Percentiles rank a stretch among this genome's conserved stretches.
Conservation (phyloP, 2,888 invertebrate species). For the Lochmaea capreae region DNA sequence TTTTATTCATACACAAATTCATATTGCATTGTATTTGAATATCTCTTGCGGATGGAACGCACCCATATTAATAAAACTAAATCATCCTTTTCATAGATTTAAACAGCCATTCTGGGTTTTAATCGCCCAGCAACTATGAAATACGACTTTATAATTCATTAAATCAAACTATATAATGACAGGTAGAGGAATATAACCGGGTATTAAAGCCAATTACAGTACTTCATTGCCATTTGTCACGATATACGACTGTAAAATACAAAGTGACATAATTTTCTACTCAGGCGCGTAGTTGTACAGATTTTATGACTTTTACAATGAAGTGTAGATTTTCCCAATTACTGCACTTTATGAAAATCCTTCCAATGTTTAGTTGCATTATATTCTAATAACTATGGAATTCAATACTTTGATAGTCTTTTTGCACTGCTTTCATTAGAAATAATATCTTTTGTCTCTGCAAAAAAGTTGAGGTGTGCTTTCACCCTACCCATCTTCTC, state of each 20-base stretch:
- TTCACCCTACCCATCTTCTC: no score
- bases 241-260: slow-evolving; percentile 51
- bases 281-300: background rate
- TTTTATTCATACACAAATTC: no score
- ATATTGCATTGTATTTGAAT: background rate
- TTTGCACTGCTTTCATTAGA: no score
- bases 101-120: slow-evolving; percentile 34
- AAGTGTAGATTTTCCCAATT: background rate
- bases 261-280: slow-evolving; percentile 51
- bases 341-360: no score
- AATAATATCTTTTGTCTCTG: no score
- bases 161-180: slow-evolving; percentile 49
- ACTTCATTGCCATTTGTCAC: slow-evolving; percentile 49
- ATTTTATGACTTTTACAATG: background rate
- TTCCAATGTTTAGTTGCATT: no score
- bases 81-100: slow-evolving; percentile 28
- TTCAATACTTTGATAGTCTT: no score
- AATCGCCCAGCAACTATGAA: slow-evolving; percentile 37
- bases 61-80: background rate
- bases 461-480: no score
- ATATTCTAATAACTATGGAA: no score
- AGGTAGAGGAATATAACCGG: slow-evolving; percentile 46
- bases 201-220: slow-evolving; percentile 50
- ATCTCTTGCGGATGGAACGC: background rate
- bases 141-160: slow-evolving; percentile 47